Base-by-base conservation (phyloP, 1,140 invertebrate species). In the Littorina saxatilis region DNA sequence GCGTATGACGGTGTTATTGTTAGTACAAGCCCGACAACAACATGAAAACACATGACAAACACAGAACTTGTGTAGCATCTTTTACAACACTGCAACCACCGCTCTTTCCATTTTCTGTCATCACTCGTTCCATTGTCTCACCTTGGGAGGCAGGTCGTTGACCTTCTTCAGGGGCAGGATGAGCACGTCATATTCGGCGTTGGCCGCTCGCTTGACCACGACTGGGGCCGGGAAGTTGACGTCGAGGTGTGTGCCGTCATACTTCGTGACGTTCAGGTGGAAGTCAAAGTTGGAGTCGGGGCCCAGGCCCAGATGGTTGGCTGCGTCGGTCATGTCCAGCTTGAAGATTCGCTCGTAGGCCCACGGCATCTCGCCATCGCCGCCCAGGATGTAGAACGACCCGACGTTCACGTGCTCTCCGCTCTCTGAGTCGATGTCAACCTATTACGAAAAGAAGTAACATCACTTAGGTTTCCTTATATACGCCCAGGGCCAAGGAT, bases 351-450 rank as follows among this genome's bases (percentile, higher is more conserved):
- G 50, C n/a, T 85, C 85, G 77, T 79, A 84, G 32, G 81, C 63
- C 83, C 83, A 84, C 0, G 85, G 83, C 85, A 86, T 86, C 58
- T 86, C 85, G 23, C 52, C 78, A 23, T 52, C 55, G 9, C 85
- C 81, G 35, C 85, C 85, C 55, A 86, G 83, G 2, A 86, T 37
- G 68, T 68, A 83, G 63, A 84, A 81, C 1, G 27, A 43, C 29
- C 85, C 85, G 50, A 55, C 83, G 3, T 76, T 1, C 23, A 75
- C 70, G 0, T 47, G 35, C 29, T n/a, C n/a, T n/a, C n/a, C n/a
- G n/a, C n/a, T n/a, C n/a, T n/a, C n/a, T n/a, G n/a, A n/a, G n/a
- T n/a, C 5, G 5, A 63, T 29, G 61, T 63, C 61, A 27, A 63
- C 61, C 61, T 63, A 23, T 32, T 2, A 73, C n/a, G 35, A 13